Evolutionary conservation across 2,888 invertebrate species (phyloP).

Genomic region (Agrilus biguttatus): DNA sequence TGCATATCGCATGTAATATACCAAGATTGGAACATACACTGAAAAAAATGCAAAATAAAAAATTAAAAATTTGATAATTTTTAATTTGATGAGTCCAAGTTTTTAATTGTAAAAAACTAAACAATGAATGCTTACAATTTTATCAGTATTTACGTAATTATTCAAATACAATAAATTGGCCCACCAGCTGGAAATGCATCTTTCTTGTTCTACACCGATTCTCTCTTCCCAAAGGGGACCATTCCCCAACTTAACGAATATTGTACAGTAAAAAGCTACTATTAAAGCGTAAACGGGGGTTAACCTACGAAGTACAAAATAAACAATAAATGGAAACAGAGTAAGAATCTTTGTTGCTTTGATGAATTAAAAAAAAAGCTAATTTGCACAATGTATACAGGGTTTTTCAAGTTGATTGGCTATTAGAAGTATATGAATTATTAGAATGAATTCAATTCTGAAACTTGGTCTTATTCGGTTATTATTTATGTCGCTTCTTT

Average conservation of each 20-base stretch:
- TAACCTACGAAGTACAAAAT: slow-evolving; percentile 34
- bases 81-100: too few relatives aligned
- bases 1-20: slow-evolving; percentile 38
- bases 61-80: neutral
- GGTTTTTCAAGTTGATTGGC: too few relatives aligned
- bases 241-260: slow-evolving; percentile 50
- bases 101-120: neutral
- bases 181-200: slow-evolving; percentile 59
- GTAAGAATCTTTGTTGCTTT: neutral
- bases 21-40: slow-evolving; percentile 66
- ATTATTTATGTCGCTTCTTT: too few relatives aligned
- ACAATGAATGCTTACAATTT: slow-evolving; percentile 33
- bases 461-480: too few relatives aligned
- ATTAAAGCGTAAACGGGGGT: slow-evolving; percentile 62
- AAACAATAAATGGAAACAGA: slow-evolving; percentile 4
- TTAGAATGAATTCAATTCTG: too few relatives aligned
- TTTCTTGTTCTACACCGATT: slow-evolving; percentile 37
- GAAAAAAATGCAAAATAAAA: slow-evolving; percentile 15
- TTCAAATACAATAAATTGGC: slow-evolving; percentile 58
- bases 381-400: too few relatives aligned
- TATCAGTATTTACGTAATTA: slow-evolving; percentile 52
- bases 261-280: slow-evolving; percentile 58
- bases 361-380: too few relatives aligned
- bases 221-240: slow-evolving; percentile 61
- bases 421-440: too few relatives aligned